These are phyloP conservation scores for Gallinago nigripennis DNA, from an alignment of 2,797 vertebrate species.

Conservation along the genomic window DNA sequence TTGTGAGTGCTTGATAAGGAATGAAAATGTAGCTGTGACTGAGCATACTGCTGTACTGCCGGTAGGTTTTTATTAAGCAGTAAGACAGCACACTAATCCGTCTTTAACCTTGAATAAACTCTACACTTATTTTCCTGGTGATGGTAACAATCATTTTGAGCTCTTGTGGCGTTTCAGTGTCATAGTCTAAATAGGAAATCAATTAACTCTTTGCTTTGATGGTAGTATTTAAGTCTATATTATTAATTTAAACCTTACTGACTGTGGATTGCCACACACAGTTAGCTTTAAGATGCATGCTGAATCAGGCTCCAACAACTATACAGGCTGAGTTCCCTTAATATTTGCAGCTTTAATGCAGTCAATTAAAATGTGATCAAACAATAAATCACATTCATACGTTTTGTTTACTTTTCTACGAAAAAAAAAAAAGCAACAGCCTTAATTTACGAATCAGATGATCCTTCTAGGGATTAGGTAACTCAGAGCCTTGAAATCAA, in stretches of 20 bases:
- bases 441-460: constrained; percentile 1
- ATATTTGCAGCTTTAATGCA: constrained; percentile 59
- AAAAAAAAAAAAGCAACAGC: neutral
- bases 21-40: neutral
- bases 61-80: constrained; percentile 17
- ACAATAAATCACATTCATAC: constrained; percentile 17
- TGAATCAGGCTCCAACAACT: constrained; percentile 61
- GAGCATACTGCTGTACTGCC: neutral
- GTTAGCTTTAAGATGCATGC: constrained; percentile 61
- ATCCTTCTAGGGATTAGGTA: neutral
- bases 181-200: constrained; percentile 68
- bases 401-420: constrained; percentile 29
- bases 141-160: constrained; percentile 34
- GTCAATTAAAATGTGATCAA: constrained; percentile 66
- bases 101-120: constrained; percentile 26
- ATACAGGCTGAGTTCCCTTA: constrained; percentile 35
- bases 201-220: constrained; percentile 78
- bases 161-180: constrained; percentile 38
- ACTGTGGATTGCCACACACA: constrained; percentile 63
- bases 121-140: constrained; percentile 39
- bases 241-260: constrained; percentile 76
- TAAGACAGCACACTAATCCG: neutral
- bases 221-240: constrained; percentile 68
- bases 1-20: neutral
- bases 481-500: neutral